These are phyloP conservation scores for Mallotus villosus DNA, from an alignment of 2,797 vertebrate genomes.

Conservation along the genomic window DNA sequence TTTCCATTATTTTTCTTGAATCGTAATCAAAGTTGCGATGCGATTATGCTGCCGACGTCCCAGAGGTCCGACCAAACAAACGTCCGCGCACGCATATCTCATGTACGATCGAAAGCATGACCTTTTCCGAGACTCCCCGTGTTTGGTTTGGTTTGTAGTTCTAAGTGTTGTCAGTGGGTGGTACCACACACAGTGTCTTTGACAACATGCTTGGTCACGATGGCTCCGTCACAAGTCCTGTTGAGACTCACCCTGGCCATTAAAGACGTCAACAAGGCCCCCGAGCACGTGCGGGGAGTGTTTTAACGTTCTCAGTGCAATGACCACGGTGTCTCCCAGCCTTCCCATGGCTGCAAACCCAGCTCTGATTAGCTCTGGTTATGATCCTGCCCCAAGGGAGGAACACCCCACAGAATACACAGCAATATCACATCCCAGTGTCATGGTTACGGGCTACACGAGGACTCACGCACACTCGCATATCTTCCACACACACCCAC, in stretches of 20 bases:
- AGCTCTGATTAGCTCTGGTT: constrained; percentile 9
- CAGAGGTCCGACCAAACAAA: background rate
- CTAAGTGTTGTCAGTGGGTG: background rate
- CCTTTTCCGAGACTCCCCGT: background rate
- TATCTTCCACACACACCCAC: background rate
- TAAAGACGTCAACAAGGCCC: background rate
- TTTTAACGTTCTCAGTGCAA: background rate
- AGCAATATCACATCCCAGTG: background rate
- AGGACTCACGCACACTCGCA: background rate
- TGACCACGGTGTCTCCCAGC: background rate
- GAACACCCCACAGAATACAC: background rate
- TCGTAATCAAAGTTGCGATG: background rate
- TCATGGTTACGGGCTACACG: background rate
- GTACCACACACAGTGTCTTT: background rate
- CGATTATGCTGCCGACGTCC: background rate
- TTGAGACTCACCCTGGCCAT: background rate
- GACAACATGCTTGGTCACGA: background rate
- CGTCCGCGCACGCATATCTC: background rate
- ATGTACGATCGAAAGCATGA: background rate
- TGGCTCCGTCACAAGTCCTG: background rate
- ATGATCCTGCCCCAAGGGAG: background rate
- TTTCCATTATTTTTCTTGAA: background rate
- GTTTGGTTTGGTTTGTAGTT: background rate
- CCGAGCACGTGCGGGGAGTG: background rate
- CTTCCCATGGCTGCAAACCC: constrained; percentile 3